Evolutionary conservation across 2,797 vertebrate genomes (phyloP), one percentile per base, ranked within the genome.

Genomic region (Rhinatrema bivittatum): DNA sequence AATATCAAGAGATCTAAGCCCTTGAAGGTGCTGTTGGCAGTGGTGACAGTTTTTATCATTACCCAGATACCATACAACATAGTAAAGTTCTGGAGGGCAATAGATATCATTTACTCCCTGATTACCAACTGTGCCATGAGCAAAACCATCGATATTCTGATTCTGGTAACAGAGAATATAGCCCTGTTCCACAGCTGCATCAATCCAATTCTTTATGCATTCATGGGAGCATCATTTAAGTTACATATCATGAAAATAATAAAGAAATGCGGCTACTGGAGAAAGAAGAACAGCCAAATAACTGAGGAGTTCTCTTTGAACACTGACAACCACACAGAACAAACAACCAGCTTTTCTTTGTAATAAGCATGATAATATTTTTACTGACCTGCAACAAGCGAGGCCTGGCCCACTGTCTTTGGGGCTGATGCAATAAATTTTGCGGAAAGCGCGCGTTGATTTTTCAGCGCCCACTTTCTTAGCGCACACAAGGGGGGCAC

Each of bases 21-120:
- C 14, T 72, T 96, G 11, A 66, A 54, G 20, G 88, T 97, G 22
- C 76, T 97, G 29, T 47, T 94, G 16, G 71, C 70, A 5, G 86
- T 94, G 1, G 91, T 93, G 10, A 74, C 72, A 1, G 64, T 82
- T 23, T 97, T 98, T 42, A 71, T 96, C 10, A 25, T 81, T 47
- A 96, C 93, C 12, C 93, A 97, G 70, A 53, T 97, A 26, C 94
- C 93, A 5, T 97, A 92, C 31, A 97, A 94, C 19, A 50, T 78
- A 0, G 33, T 94, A 38, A 96, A 94, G 66, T 66, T 92, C 49
- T 93, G 84, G 42, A 61, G 73, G 23, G 78, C 85, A 10, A 73
- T 91, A 46, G 88, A 97, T 42, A 62, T 69, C 1, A 80, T 92
- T 64, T 89, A 90, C 35, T 15, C n/a, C 9, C 30, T 94, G 19